phyloP scores from a whole-genome alignment of 2,113 vertebrate genomes.

The Pimephales promelas region DNA sequence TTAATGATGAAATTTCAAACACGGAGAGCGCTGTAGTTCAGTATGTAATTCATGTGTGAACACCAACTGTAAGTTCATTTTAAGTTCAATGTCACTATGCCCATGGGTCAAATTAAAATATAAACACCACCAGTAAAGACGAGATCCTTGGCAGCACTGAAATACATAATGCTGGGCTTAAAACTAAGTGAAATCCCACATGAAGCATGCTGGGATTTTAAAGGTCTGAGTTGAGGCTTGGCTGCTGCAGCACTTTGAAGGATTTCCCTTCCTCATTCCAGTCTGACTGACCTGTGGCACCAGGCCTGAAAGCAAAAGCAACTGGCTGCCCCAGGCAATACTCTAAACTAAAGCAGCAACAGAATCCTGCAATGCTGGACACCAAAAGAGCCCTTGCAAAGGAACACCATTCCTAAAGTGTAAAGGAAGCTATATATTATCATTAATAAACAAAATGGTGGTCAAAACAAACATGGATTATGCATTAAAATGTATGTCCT shows the following conservation, averaged over 20 bases:
- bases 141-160: not conserved
- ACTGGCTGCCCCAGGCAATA: not conserved
- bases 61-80: not conserved
- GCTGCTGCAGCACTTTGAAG: slow-evolving; percentile 6
- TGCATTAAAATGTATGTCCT: not conserved
- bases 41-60: not conserved
- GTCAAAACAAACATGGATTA: not conserved
- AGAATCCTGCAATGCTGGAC: not conserved
- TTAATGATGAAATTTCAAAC: not conserved
- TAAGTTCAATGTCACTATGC: not conserved
- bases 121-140: slow-evolving; percentile 8
- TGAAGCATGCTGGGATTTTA: slow-evolving; percentile 33
- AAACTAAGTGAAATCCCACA: slow-evolving; percentile 20
- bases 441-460: not conserved
- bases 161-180: not conserved
- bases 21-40: not conserved
- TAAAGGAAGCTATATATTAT: not conserved
- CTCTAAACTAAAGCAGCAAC: not conserved
- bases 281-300: slow-evolving; percentile 2
- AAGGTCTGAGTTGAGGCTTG: slow-evolving; percentile 5
- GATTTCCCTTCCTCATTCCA: slow-evolving; percentile 32
- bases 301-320: slow-evolving; percentile 12
- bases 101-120: not conserved
- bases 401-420: not conserved
- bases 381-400: not conserved